These are phyloP conservation scores for Eilema sororculum DNA, from an alignment of 2,888 invertebrate genomes.

Conservation along the genomic window DNA sequence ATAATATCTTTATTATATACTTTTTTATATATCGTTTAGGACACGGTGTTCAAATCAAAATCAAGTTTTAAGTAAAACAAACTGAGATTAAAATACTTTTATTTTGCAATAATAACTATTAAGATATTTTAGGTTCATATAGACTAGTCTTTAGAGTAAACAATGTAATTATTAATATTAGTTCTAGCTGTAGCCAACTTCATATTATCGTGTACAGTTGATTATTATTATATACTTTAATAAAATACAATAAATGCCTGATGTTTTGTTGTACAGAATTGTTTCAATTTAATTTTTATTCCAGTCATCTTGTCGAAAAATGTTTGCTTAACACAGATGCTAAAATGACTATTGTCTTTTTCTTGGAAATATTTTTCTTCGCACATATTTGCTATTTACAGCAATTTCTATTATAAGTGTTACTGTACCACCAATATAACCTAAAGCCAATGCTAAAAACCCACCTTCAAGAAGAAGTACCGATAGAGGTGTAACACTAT, in stretches of 20 bases:
- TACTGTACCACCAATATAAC: conserved; percentile 73
- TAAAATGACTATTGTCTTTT: conserved; percentile 22
- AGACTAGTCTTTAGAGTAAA: conserved; percentile 63
- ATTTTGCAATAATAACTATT: conserved; percentile 53
- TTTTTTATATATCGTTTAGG: background rate
- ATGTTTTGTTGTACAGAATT: conserved; percentile 49
- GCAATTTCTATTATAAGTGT: conserved; percentile 66
- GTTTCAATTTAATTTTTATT: background rate
- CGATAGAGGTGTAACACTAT: conserved; percentile 74
- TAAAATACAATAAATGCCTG: conserved; percentile 47
- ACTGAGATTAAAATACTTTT: conserved; percentile 47
- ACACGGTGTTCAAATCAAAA: background rate
- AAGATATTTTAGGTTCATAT: conserved; percentile 49
- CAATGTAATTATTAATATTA: conserved; percentile 11
- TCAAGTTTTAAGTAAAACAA: conserved; percentile 2
- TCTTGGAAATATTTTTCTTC: conserved; percentile 34
- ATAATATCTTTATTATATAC: background rate
- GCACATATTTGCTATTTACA: conserved; percentile 46
- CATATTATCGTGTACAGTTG: conserved; percentile 42
- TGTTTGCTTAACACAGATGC: background rate
- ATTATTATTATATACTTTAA: conserved; percentile 18
- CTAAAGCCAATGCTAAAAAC: conserved; percentile 79
- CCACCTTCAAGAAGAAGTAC: conserved; percentile 84
- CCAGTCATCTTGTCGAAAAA: background rate
- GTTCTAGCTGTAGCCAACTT: conserved; percentile 7